Evolutionary conservation across 2,888 invertebrate species (phyloP), one percentile per base, ranked within the genome.

Genomic region (Drosophila neonasuta): DNA sequence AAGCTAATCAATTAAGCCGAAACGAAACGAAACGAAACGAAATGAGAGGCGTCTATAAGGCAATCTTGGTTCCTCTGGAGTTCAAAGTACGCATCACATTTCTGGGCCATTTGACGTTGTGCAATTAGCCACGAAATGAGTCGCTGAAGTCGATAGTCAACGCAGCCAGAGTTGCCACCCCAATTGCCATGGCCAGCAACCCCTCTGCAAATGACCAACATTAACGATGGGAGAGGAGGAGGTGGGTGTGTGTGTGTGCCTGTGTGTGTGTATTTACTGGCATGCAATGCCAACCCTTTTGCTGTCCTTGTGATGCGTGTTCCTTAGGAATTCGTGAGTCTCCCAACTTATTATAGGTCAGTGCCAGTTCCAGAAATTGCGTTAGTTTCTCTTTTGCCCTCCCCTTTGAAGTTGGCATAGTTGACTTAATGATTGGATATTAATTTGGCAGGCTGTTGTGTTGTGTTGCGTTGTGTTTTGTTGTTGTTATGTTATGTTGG

Each of bases 391-490:
- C n/a, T 24, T 24, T 24, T 1, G 5, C 34, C 20, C 9, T 3
- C 30, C 39, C 52, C 20, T 36, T 13, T 58, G 63, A 61, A 62
- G 70, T 55, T 55, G 17, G 52, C 41, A 36, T 46, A 51, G 74
- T 66, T 52, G 58, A 67, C 74, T 81, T 81, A 86, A 81, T 84
- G 81, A 81, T 86, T 81, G 79, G 82, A 81, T 81, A 81, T 81
- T 84, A 81, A 86, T 81, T 81, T 79, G 77, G 65, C 73, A 58
- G 59, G 50, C 68, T 66, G 52, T 51, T 39, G 13, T 39, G 39
- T 41, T 29, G 44, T 46, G 24, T 24, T 4, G 20, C 6, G 24
- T 24, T 24, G 24, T 24, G 24, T 24, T 24, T 24, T 24, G 24
- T 24, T 24, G 24, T 24, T 24, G 24, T 24, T 24, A 20, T 4